Evolutionary conservation across 2,113 vertebrate species (phyloP).

Genomic region (Patagioenas fasciata): DNA sequence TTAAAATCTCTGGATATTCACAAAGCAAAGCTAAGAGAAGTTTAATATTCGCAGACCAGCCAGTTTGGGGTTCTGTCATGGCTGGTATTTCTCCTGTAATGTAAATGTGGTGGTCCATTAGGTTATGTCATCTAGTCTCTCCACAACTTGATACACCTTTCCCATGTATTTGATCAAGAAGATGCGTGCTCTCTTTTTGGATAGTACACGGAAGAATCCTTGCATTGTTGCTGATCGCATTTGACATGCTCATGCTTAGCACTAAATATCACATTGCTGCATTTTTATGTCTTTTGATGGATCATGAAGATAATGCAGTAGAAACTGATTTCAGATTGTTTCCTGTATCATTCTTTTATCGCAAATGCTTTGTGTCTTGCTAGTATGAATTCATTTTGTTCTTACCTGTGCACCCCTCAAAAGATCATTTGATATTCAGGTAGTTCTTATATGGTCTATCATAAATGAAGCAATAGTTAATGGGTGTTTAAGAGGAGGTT

Average conservation of each 20-base stretch:
- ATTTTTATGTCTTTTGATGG: not conserved
- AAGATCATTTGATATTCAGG: not conserved
- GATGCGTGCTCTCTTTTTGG: not conserved
- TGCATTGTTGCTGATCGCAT: not conserved
- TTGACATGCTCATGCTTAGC: not conserved
- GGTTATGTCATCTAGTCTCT: not conserved
- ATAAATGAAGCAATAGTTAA: constrained; percentile 18
- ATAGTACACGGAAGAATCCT: not conserved
- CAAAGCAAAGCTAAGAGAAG: not conserved
- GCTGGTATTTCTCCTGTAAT: not conserved
- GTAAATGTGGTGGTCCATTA: not conserved
- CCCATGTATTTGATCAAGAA: not conserved
- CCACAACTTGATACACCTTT: not conserved
- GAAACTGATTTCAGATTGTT: not conserved
- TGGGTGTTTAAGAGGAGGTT: constrained; percentile 36
- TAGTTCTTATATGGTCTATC: not conserved
- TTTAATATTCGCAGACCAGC: not conserved
- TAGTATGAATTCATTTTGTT: not conserved
- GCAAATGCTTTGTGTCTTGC: not conserved
- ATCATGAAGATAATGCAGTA: not conserved
- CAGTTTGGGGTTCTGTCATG: not conserved
- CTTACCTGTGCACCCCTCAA: not conserved
- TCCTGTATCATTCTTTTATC: not conserved
- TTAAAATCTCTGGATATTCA: not conserved
- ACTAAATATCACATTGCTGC: not conserved